Percentiles rank a stretch among this genome's conserved stretches.
These are phyloP conservation scores for Teleopsis dalmanni DNA, from an alignment of 1,140 invertebrate species.

Conservation along the genomic window DNA sequence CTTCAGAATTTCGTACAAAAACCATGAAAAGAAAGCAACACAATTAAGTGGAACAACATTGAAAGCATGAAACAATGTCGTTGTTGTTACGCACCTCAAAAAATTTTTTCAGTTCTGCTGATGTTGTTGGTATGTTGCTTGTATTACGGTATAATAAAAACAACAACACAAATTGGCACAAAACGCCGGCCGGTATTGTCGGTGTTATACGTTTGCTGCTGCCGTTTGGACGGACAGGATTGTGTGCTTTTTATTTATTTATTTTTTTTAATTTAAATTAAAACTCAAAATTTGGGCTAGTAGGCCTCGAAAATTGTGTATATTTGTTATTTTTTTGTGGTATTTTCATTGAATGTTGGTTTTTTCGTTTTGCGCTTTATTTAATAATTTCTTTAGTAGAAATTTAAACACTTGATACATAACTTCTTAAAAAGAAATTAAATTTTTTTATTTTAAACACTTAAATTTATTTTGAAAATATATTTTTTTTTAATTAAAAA, in stretches of 20 bases:
- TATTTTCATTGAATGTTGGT: not conserved
- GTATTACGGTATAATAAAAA: too few relatives aligned
- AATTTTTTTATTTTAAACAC: not conserved
- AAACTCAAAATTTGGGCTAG: not conserved
- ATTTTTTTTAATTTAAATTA: not conserved
- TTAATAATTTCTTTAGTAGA: too few relatives aligned
- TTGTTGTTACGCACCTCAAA: too few relatives aligned
- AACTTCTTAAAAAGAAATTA: too few relatives aligned
- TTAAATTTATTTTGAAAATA: not conserved
- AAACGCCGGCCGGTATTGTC: conserved; percentile 37
- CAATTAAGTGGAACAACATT: too few relatives aligned
- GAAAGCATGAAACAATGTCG: too few relatives aligned
- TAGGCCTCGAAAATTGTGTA: not conserved
- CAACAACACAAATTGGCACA: conserved; percentile 44
- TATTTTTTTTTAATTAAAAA: not conserved
- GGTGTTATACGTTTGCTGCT: not conserved
- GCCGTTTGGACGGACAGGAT: not conserved
- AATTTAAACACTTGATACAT: too few relatives aligned
- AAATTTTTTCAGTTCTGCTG: too few relatives aligned
- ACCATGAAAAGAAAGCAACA: too few relatives aligned
- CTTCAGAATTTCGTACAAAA: too few relatives aligned
- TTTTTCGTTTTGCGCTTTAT: too few relatives aligned
- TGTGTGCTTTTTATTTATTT: not conserved
- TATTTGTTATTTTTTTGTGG: conserved; percentile 1
- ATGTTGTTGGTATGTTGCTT: conserved; percentile 6